These are phyloP conservation scores for Gallinago paraguaiae DNA, from an alignment of 2,113 vertebrate genomes.

Conservation along the genomic window DNA sequence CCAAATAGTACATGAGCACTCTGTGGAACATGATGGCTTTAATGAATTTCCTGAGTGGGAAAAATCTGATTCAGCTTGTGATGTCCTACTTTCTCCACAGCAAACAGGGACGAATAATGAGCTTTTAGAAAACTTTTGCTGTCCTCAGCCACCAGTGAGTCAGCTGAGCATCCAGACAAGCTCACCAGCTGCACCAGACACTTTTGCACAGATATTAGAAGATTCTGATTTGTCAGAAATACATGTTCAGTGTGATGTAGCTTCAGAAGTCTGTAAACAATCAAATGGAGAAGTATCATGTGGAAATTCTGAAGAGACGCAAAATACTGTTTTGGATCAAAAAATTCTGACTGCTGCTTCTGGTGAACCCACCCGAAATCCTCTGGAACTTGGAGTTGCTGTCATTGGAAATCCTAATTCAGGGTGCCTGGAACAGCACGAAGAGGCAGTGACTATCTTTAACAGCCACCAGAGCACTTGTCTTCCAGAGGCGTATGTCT, in stretches of 20 bases:
- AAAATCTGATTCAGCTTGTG: constrained; percentile 45
- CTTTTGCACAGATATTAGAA: neutral
- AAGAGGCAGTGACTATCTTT: neutral
- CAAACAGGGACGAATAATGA: constrained; percentile 36
- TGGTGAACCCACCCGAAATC: neutral
- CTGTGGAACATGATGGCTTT: neutral
- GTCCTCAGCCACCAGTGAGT: constrained; percentile 4
- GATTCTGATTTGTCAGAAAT: neutral
- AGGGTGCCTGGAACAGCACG: neutral
- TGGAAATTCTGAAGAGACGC: constrained; percentile 20
- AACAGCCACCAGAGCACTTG: constrained; percentile 3
- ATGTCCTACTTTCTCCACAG: constrained; percentile 27
- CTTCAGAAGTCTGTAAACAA: neutral
- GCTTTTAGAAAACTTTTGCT: constrained; percentile 31
- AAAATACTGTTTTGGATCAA: constrained; percentile 15
- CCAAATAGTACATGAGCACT: neutral
- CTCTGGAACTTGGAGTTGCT: neutral
- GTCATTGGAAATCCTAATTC: constrained; percentile 7
- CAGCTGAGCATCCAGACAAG: constrained; percentile 6
- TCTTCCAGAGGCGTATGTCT: neutral
- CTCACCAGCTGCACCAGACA: neutral
- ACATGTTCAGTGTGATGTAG: neutral
- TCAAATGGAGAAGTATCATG: neutral
- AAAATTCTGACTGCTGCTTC: neutral
- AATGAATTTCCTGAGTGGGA: constrained; percentile 59